These are phyloP conservation scores for Corythaixoides concolor DNA, from an alignment of 2,113 vertebrate genomes.

Conservation along the genomic window DNA sequence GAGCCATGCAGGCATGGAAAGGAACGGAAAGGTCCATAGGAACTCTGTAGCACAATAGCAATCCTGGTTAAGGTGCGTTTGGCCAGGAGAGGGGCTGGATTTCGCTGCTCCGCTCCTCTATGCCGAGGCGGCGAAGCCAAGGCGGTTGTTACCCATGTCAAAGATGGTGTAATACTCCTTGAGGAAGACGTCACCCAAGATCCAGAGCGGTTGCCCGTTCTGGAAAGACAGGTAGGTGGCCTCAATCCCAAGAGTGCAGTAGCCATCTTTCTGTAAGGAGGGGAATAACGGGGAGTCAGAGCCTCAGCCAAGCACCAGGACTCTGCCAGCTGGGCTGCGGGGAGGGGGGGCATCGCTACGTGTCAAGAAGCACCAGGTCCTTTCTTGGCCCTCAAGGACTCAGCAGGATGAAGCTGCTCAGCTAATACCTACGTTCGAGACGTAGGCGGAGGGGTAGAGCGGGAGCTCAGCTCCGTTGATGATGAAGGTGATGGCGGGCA, in stretches of 20 bases:
- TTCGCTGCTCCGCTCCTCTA: background rate
- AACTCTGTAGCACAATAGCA: rapidly evolving
- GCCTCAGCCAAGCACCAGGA: background rate
- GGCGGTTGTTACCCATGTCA: slow-evolving; percentile 52
- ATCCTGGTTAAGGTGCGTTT: background rate
- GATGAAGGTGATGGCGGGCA: slow-evolving; percentile 63
- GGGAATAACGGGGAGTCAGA: rapidly evolving
- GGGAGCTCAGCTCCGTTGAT: slow-evolving; percentile 37
- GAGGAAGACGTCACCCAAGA: slow-evolving; percentile 45
- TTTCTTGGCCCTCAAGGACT: background rate
- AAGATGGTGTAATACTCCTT: slow-evolving; percentile 70
- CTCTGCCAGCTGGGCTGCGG: background rate
- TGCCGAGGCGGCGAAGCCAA: slow-evolving; percentile 54
- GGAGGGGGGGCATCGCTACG: background rate
- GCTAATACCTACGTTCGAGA: slow-evolving; percentile 17
- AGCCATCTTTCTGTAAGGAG: slow-evolving; percentile 15
- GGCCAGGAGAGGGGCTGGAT: background rate
- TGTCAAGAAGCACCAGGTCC: background rate
- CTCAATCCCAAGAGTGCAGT: slow-evolving; percentile 67
- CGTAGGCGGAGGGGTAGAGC: slow-evolving; percentile 50
- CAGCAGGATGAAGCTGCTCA: background rate
- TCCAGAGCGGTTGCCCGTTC: slow-evolving; percentile 59
- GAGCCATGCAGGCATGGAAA: rapidly evolving
- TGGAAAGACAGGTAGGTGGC: slow-evolving; percentile 65
- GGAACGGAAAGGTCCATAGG: background rate